Base-by-base conservation (phyloP, 1,140 invertebrate species). In the Drosophila sulfurigaster region DNA sequence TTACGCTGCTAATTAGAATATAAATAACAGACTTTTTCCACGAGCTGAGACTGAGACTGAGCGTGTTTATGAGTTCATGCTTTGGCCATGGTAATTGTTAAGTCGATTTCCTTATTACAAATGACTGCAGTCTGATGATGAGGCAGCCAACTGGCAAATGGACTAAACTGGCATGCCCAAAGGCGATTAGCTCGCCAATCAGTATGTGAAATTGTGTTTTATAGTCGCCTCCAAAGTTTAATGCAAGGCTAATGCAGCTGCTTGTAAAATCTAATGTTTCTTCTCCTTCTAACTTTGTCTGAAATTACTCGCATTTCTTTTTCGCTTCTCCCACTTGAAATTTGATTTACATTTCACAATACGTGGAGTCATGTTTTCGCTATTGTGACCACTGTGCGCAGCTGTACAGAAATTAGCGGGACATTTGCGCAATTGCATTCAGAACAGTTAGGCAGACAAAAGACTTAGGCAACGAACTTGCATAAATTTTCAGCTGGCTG, bases 1-100 rank as follows among this genome's bases (percentile, higher is more conserved):
- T 81, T 64, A 60, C 64, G 45, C 25, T 64, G 56, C 76, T 88
- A 88, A 89, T 88, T 88, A 88, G 83, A 88, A 88, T 88, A 83
- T 89, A 89, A 83, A 89, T 83, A 81, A 60, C 82, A 70, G 46
- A 3, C 74, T 69, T 65, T 78, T 83, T 88, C 72, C 70, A 71
- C 69, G 73, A 79, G 77, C 78, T 75, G 69, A 56, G 60, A n/a
- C 30, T 13, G 15, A 60, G 59, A 11, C 15, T n/a, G 16, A 51
- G 56, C 70, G 56, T 73, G 71, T 59, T 67, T 51, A 66, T 41
- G 52, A 51, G 67, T 70, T 76, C 79, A 66, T 25, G 20, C 20
- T 25, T 25, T 25, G 20, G 20, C 20, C 20, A 25, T 25, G 20
- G 67, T 78, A 82, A 86, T 83, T 85, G 69, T 38, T 25, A 52